Evolutionary conservation across 2,888 invertebrate genomes (phyloP), one percentile per base, ranked within the genome.

Genomic region (Leucoptera coffeella): DNA sequence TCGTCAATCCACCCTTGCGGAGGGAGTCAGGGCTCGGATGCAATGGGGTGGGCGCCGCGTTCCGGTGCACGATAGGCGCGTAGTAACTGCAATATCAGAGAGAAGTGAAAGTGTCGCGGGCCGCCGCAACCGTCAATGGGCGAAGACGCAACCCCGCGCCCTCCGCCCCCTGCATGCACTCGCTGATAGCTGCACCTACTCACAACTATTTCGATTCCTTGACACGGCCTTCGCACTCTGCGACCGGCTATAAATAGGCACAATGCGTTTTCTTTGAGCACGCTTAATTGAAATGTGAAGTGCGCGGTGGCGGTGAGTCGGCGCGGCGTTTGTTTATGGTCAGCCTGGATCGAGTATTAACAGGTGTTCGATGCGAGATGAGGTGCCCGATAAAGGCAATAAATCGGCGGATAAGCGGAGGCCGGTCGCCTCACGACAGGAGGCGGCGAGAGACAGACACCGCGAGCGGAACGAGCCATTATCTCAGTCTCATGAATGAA

Each of bases 21-120:
- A 21, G 21, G 30, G 56, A 40, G 33, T 32, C 46, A 52, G 58
- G 59, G 62, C 61, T 50, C 59, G 22, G 49, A 47, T 61, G 65
- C 65, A 64, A 44, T 52, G 55, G 65, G 64, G 59, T 54, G 59
- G 53, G 12, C 3, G 15, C 44, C 47, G 42, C 39, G 49, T 49
- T 51, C 54, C 50, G 47, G 41, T 53, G 56, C 52, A 53, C 53
- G 47, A 55, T 65, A 65, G 67, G 67, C 67, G 65, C 65, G 64
- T 64, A 67, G 64, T 67, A 57, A 57, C 62, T 64, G 67, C 65
- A 65, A 64, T 65, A 67, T 60, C 67, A 58, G 64, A 58, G n/a
- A n/a, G 61, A 56, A 69, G 67, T 67, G 67, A 69, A 69, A 69
- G 67, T 69, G 67, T 69, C 67, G 65, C 61, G 64, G 60, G 52